Evolutionary conservation across 37 sponge, comb jelly and placozoan genomes (phyloP), one percentile per base, ranked within the genome.

Genomic region (Cliona cf. orientalis): DNA sequence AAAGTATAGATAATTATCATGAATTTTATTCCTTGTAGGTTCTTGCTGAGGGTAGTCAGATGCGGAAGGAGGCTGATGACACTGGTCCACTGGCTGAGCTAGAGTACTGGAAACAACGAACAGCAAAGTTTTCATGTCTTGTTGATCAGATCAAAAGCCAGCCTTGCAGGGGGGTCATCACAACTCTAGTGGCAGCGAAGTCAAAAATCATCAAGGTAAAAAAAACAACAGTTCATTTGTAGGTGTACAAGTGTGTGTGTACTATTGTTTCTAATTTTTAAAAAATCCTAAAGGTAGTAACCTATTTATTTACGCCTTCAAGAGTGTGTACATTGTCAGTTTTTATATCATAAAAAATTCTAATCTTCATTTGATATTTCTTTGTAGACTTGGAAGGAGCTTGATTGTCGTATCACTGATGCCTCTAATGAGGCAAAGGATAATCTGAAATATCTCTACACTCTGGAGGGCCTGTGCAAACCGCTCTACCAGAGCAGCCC

Each of bases 51-150:
- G 92, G 92, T 19, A 89, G 78, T 38, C 96, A 96, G 86, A 98
- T 98, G 83, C 80, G 96, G 42, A 91, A 91, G 40, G 99, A 98
- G 73, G 91, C 99, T 5, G 96, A 98, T 71, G 92, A 95, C 42
- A 83, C 90, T 61, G 92, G 99, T 1, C 99, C 99, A 0, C 72
- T 90, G 56, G 96, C 91, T 32, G 99, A 98, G 79, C 91, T 98
- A 31, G 94, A 91, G 62, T 89, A 95, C 91, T 98, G 99, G 99
- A 95, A 91, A 46, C 89, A 91, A 69, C 57, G 99, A 1, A 86
- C 86, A 3, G 94, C 99, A 39, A 95, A 86, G 75, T 98, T 98
- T 84, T 85, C 98, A 46, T 91, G 75, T 60, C 81, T 98, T 12
- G 89, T 95, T 38, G 96, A 94, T 19, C 96, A 95, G 75, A 90